phyloP scores from a whole-genome alignment of 2,797 vertebrate species.

The Chloroceryle inda region DNA sequence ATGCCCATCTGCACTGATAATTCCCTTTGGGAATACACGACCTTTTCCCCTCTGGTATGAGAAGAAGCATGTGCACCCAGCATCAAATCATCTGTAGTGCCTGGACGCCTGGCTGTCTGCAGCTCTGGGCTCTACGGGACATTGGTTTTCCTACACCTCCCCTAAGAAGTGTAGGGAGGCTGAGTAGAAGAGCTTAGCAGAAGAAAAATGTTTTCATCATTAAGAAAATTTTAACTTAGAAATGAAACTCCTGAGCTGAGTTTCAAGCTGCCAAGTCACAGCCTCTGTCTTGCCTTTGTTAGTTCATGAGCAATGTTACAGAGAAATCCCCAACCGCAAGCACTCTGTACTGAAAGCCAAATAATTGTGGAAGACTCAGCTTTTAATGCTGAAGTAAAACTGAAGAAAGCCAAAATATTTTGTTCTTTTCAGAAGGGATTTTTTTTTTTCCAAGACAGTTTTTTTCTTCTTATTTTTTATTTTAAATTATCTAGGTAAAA shows the following conservation, averaged over 20 bases:
- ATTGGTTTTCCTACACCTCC: neutral
- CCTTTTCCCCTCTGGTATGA: neutral
- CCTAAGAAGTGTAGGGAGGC: neutral
- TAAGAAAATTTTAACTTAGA: neutral
- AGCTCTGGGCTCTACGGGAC: neutral
- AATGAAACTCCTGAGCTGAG: neutral
- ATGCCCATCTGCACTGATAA: neutral
- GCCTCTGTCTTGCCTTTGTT: neutral
- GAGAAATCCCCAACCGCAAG: neutral
- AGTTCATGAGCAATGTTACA: neutral
- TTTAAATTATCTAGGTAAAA: neutral
- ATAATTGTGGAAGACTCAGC: neutral
- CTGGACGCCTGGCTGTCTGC: neutral
- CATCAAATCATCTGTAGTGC: neutral
- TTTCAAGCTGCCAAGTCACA: neutral
- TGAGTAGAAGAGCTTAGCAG: neutral
- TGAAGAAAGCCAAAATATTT: neutral
- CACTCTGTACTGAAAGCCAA: neutral
- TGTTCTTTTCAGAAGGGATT: neutral
- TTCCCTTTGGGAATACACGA: neutral
- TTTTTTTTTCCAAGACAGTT: neutral
- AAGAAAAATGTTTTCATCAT: neutral
- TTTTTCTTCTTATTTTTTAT: neutral
- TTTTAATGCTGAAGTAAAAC: neutral
- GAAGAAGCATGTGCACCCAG: neutral